phyloP scores from a whole-genome alignment of 2,113 vertebrate species.

The Dipodomys ordii region DNA sequence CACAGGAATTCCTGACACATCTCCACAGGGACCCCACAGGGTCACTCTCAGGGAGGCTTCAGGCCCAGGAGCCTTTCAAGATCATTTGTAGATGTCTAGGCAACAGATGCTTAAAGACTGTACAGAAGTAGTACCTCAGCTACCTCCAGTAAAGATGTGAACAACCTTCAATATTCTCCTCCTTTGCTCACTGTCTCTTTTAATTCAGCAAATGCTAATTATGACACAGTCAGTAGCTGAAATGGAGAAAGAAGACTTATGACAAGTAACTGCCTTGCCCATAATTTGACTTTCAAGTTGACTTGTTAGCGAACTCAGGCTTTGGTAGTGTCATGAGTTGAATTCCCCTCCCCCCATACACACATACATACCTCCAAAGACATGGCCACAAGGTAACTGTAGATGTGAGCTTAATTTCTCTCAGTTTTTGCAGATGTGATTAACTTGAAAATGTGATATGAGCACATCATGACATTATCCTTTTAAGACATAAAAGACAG shows the following conservation, averaged over 20 bases:
- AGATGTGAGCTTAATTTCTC: neutral
- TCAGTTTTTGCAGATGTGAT: neutral
- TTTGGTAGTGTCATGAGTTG: neutral
- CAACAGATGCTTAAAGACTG: neutral
- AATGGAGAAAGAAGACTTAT: neutral
- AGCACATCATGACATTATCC: neutral
- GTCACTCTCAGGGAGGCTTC: neutral
- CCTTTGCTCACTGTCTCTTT: neutral
- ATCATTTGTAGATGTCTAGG: neutral
- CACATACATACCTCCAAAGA: neutral
- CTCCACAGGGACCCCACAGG: neutral
- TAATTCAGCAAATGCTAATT: neutral
- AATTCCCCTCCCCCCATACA: neutral
- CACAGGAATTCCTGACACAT: slow-evolving; percentile 39
- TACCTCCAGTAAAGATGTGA: neutral
- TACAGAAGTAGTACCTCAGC: neutral
- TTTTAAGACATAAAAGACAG: neutral
- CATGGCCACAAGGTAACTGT: neutral
- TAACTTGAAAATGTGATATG: neutral
- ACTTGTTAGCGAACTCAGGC: neutral
- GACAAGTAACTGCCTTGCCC: neutral
- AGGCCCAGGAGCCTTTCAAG: neutral
- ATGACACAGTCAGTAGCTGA: neutral
- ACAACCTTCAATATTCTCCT: neutral
- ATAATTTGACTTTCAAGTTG: neutral